Evolutionary conservation across 2,888 invertebrate genomes (phyloP).

Genomic region (Neoaliturus tenellus): DNA sequence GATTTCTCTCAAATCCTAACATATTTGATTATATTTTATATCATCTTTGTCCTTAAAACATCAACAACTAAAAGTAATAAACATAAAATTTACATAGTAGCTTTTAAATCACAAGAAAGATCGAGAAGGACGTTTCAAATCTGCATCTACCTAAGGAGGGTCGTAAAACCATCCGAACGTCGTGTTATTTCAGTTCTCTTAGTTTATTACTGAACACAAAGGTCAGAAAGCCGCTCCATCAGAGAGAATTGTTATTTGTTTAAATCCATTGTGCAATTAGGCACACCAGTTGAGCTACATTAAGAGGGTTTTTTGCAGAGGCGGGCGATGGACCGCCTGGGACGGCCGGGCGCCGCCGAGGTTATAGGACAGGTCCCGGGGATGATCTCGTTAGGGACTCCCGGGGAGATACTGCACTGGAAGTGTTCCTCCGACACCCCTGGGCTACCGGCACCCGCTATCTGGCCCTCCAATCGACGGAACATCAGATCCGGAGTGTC

Average conservation of each 20-base stretch:
- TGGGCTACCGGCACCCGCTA: too few relatives aligned
- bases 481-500: too few relatives aligned
- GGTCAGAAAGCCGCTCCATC: conserved; percentile 29
- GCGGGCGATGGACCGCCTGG: background rate
- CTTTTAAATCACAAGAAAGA: background rate
- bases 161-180: conserved; percentile 1
- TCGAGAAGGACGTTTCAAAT: background rate
- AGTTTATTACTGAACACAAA: conserved; percentile 36
- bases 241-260: conserved; percentile 46
- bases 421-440: background rate
- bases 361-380: conserved; percentile 31
- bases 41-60: too few relatives aligned
- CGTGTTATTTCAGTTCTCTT: conserved; percentile 14
- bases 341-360: background rate
- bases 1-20: too few relatives aligned
- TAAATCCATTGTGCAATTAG: conserved; percentile 50
- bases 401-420: conserved; percentile 16
- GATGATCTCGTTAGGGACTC: conserved; percentile 39
- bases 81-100: too few relatives aligned
- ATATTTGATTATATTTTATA: too few relatives aligned
- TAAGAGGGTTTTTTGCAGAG: conserved; percentile 40
- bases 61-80: too few relatives aligned
- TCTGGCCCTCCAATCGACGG: too few relatives aligned
- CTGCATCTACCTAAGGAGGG: background rate
- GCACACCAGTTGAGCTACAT: conserved; percentile 40